Base-by-base conservation (phyloP, 2,797 vertebrate species). In the Crocidura indochinensis region DNA sequence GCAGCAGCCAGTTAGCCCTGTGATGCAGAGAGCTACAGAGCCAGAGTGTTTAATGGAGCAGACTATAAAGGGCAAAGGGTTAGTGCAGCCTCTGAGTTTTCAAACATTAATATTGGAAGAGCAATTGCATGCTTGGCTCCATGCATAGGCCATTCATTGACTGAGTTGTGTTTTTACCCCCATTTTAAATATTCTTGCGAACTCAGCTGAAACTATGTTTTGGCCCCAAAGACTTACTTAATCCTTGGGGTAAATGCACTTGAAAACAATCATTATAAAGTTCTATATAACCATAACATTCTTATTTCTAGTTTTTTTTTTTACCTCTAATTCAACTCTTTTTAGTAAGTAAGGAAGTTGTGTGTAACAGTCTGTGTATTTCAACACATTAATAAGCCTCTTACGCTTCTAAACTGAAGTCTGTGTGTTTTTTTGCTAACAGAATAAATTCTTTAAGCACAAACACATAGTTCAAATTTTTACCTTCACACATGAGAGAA, bases 231-330 rank as follows among this genome's bases (percentile, higher is more conserved):
- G 31, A 69, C 56, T 49, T 75, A 78, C 2, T 60, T 24, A 56
- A 62, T 14, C 51, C 80, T 64, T 74, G 26, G 38, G 47, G 49
- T 51, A 83, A 82, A 84, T 44, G 4, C 49, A 84, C 65, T 69
- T 76, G 67, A 78, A 68, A 92, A 85, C 91, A 62, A 46, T 24
- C 14, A 68, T 38, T 85, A 69, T 69, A 81, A 60, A 53, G 46
- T 27, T 6, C 38, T 79, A 29, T 8, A 73, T 8, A 56, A 71
- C 24, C 53, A 20, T 11, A 19, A 53, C 67, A 83, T 69, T 83
- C 27, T 44, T 68, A 72, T 38, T 69, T 80, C 27, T 44, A 68
- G 76, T 38, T 38, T 38, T 38, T 38, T 38, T 51, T n/a, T 84
- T 12, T 47, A 77, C 29, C 75, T 79, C 47, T 6, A 19, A 51